Base-by-base conservation (phyloP, 1,140 invertebrate species). In the Psix sp. region DNA sequence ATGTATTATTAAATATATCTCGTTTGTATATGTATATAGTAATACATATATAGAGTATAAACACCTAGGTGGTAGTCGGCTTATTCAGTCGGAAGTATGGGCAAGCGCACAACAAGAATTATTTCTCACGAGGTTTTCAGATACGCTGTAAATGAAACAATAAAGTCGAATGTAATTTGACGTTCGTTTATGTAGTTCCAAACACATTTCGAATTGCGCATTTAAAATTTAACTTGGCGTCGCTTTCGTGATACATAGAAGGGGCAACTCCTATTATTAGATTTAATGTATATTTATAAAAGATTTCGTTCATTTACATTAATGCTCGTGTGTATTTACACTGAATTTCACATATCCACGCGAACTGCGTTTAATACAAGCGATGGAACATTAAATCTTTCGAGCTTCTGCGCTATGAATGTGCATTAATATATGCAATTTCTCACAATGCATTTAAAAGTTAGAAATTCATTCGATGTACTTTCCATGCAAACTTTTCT, bases 241-340 rank as follows among this genome's bases (percentile, higher is more conserved):
- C 31, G 36, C 24, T 49, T 26, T 56, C 11, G 10, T 51, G 10
- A 31, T 46, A 21, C 36, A 29, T 33, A 33, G 10, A 4, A n/a
- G 3, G 21, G 35, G 20, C 10, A 21, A 40, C 21, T 20, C 5
- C 56, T 56, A 56, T 52, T 62, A 70, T 70, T 70, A 70, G 56
- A 70, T 70, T 59, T 24, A 26, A 56, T 54, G 66, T 62, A 49
- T 70, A 70, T 70, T 70, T 70, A 62, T 62, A 62, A 62, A 56
- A 70, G 56, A 56, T 56, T 70, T 62, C 56, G 56, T 59, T 24
- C 40, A 70, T 62, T 60, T 62, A 62, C 56, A 62, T 70, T 70
- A 70, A 62, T 70, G 48, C 24, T 51, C 56, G 56, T 54, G 66
- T 62, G 49, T 70, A 70, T 70, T 70, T 70, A 70, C 56, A 42